Percentiles rank a stretch among this genome's conserved stretches.
phyloP scores from a whole-genome alignment of 2,113 vertebrate species.

The Baryphthengus martii region DNA sequence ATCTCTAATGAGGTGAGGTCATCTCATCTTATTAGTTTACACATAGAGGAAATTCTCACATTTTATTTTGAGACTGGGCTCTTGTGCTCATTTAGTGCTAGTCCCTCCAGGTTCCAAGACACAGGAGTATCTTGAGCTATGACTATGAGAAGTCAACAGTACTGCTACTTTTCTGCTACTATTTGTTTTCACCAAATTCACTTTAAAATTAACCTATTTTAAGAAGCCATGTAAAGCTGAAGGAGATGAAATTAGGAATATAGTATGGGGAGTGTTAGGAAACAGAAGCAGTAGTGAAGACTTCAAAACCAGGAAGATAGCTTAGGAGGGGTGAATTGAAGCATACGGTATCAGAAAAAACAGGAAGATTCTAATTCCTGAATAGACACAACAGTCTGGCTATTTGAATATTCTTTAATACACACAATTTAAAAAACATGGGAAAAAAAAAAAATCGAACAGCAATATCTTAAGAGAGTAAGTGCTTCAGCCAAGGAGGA shows the following conservation, averaged over 20 bases:
- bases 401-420: background rate
- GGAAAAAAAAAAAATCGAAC: background rate
- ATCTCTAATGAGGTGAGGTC: background rate
- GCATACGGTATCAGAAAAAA: background rate
- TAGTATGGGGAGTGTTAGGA: background rate
- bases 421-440: background rate
- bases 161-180: background rate
- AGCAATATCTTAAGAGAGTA: background rate
- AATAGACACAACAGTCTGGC: background rate
- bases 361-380: background rate
- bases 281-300: background rate
- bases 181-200: background rate
- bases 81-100: background rate
- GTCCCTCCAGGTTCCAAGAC: background rate
- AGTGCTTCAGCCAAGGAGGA: background rate
- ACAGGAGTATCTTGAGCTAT: background rate
- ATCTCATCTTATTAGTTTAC: background rate
- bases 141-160: background rate
- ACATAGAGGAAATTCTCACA: background rate
- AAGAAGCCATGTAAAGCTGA: background rate
- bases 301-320: background rate
- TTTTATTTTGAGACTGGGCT: background rate
- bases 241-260: background rate
- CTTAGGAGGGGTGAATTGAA: background rate
- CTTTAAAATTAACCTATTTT: background rate